A percentile compares a stretch with the other conserved stretches of the same genome.
These are phyloP conservation scores for Menidia beryllina DNA, from an alignment of 2,113 vertebrate species.

Conservation along the genomic window DNA sequence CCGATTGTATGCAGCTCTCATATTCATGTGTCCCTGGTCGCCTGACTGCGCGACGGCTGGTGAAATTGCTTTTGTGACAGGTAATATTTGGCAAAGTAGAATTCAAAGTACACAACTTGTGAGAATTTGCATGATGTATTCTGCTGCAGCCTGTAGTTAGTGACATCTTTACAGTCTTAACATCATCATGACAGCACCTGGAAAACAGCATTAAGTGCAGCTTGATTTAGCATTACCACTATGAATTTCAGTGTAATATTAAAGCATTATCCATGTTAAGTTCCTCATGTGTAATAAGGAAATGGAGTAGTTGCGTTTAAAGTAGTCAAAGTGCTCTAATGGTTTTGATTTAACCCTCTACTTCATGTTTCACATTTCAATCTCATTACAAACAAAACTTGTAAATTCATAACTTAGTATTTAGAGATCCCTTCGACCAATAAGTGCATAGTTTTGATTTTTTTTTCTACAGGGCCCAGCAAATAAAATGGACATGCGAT, in stretches of 20 bases:
- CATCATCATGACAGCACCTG: conserved; percentile 9
- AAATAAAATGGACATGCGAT: too few species aligned
- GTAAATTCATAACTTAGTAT: too few species aligned
- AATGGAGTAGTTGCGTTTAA: too few species aligned
- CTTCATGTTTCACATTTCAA: too few species aligned
- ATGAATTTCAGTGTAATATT: conserved; percentile 14
- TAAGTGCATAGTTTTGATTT: too few species aligned
- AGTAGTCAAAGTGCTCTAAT: too few species aligned
- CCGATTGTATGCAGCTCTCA: conserved; percentile 28
- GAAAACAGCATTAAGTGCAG: conserved; percentile 4
- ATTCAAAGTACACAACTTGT: conserved; percentile 41
- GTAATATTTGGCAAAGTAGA: conserved; percentile 29
- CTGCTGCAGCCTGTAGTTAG: conserved; percentile 19
- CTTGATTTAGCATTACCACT: conserved; percentile 12
- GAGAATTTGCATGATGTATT: conserved; percentile 41
- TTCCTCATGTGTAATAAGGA: conserved; percentile 12
- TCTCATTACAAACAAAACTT: too few species aligned
- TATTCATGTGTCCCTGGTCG: background rate
- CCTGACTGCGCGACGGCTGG: background rate
- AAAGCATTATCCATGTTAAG: conserved; percentile 9
- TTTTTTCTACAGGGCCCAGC: too few species aligned
- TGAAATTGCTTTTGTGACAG: background rate
- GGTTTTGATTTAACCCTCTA: too few species aligned
- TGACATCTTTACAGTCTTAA: conserved; percentile 44
- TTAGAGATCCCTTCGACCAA: too few species aligned